Evolutionary conservation across 2,888 invertebrate species (phyloP).

Genomic region (Orthonychiurus folsomi): DNA sequence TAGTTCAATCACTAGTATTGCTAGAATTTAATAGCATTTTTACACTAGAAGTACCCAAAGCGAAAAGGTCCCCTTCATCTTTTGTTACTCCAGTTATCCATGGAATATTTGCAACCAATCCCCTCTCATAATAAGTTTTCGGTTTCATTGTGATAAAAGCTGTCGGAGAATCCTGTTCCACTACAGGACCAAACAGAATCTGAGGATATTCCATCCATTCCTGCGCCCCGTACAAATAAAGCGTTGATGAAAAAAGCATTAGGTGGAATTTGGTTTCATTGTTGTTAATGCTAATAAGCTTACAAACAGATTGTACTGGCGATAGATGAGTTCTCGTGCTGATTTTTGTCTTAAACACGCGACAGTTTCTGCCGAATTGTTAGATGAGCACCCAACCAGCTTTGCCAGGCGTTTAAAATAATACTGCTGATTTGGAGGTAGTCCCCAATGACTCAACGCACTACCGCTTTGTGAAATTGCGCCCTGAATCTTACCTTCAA

Average conservation of each 20-base stretch:
- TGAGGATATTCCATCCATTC: slow-evolving; percentile 33
- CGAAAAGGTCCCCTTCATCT: slow-evolving; percentile 32
- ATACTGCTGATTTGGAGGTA: slow-evolving; percentile 6
- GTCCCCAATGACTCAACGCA: slow-evolving; percentile 10
- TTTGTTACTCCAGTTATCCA: slow-evolving; percentile 31
- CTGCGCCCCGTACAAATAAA: slow-evolving; percentile 16
- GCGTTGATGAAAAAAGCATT: too few relatives aligned
- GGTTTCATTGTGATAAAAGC: slow-evolving; percentile 29
- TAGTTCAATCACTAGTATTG: not conserved
- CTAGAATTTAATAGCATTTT: not conserved
- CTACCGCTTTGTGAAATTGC: slow-evolving; percentile 1
- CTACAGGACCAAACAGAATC: slow-evolving; percentile 32
- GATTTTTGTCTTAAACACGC: not conserved
- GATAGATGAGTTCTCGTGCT: not conserved
- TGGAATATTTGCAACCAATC: slow-evolving; percentile 25
- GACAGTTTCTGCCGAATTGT: not conserved
- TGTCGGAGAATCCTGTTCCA: slow-evolving; percentile 24
- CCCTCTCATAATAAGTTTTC: slow-evolving; percentile 19
- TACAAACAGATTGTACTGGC: slow-evolving; percentile 12
- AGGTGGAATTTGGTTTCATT: too few relatives aligned
- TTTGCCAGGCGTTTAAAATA: not conserved
- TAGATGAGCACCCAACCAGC: not conserved
- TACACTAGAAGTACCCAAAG: slow-evolving; percentile 26
- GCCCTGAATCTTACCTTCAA: slow-evolving; percentile 4
- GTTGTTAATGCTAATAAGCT: not conserved